These are phyloP conservation scores for Isoperla grammatica DNA, from an alignment of 2,888 invertebrate genomes.

Conservation along the genomic window DNA sequence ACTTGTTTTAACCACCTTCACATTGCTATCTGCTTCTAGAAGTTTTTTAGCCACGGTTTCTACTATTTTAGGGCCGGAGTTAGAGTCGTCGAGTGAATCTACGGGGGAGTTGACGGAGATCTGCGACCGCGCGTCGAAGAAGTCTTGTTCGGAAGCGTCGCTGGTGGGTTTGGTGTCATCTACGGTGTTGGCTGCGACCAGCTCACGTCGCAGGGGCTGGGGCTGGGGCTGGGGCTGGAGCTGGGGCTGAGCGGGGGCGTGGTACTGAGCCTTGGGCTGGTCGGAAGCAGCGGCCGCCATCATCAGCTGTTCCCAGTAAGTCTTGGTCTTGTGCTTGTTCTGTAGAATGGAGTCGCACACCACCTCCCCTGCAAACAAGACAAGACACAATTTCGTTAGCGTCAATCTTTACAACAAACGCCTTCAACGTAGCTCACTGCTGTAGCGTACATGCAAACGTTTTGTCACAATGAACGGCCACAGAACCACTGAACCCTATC, in stretches of 20 bases:
- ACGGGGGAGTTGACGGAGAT: slow-evolving; percentile 23
- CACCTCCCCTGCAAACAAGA: slow-evolving; percentile 36
- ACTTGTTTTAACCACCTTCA: slow-evolving; percentile 8
- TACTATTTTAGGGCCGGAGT: slow-evolving; percentile 28
- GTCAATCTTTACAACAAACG: not conserved
- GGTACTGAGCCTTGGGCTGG: slow-evolving; percentile 7
- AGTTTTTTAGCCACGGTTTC: slow-evolving; percentile 29
- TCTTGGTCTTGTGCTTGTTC: slow-evolving; percentile 39
- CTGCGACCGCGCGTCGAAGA: slow-evolving; percentile 29
- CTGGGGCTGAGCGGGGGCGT: not conserved
- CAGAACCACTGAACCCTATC: no score
- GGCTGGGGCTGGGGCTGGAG: not conserved
- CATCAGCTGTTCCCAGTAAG: slow-evolving; percentile 39
- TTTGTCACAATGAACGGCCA: no score
- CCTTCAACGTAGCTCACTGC: no score
- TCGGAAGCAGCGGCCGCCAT: slow-evolving; percentile 33
- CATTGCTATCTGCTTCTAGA: slow-evolving; percentile 10
- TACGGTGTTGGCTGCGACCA: slow-evolving; percentile 13
- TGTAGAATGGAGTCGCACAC: slow-evolving; percentile 38
- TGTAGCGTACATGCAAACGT: no score
- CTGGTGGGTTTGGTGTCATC: slow-evolving; percentile 24
- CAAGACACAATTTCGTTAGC: slow-evolving; percentile 8
- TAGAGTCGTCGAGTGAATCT: slow-evolving; percentile 20
- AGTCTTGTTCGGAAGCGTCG: slow-evolving; percentile 30
- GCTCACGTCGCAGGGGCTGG: not conserved